Percentiles rank a stretch among this genome's conserved stretches.
phyloP scores from a whole-genome alignment of 2,113 vertebrate species.

The Salvelinus fontinalis region DNA sequence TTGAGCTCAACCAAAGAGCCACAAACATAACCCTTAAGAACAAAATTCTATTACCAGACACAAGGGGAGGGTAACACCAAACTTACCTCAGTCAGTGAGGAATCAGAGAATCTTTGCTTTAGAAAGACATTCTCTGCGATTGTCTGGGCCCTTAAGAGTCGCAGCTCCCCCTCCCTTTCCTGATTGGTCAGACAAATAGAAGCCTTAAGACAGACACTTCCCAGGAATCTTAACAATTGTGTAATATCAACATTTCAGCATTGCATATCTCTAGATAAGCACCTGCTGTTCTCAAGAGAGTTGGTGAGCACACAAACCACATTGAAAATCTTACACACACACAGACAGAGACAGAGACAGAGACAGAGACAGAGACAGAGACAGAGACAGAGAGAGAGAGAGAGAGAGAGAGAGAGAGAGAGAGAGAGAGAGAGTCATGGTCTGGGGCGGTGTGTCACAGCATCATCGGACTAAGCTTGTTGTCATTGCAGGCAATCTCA shows the following conservation, averaged over 20 bases:
- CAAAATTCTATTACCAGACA: neutral
- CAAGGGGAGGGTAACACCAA: neutral
- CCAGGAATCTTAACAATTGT: neutral
- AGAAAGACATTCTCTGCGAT: conserved; percentile 74
- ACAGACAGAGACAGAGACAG: too few relatives aligned
- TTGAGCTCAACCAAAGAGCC: neutral
- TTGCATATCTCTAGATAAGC: neutral
- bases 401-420: too few relatives aligned
- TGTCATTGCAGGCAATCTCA: too few relatives aligned
- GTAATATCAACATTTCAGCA: neutral
- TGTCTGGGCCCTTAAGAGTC: conserved; percentile 57
- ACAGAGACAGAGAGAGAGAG: too few relatives aligned
- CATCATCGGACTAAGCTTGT: too few relatives aligned
- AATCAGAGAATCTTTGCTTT: conserved; percentile 69
- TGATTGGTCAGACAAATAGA: conserved; percentile 26
- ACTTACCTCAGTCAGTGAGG: conserved; percentile 60
- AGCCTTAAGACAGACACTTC: conserved; percentile 3
- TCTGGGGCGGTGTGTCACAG: too few relatives aligned
- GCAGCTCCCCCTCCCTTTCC: conserved; percentile 70
- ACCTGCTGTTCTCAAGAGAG: neutral
- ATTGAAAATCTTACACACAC: neutral
- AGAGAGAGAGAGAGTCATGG: too few relatives aligned
- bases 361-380: too few relatives aligned
- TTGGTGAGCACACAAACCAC: neutral
- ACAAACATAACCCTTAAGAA: neutral